Evolutionary conservation across 2,797 vertebrate species (phyloP).

Genomic region (Aulostomus chinensis): DNA sequence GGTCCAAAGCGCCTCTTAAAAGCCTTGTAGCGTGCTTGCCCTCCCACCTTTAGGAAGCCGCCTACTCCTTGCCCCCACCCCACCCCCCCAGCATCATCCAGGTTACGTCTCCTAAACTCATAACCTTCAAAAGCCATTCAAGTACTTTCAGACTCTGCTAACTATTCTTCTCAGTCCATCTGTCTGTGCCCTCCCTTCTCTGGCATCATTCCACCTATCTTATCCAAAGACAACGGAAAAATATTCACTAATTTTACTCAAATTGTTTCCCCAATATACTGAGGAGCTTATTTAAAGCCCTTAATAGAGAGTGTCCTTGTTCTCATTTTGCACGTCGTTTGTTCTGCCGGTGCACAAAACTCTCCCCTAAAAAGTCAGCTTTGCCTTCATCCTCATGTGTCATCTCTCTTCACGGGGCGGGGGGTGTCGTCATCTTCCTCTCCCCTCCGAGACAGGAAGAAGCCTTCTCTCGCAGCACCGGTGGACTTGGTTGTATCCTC

Average conservation of each 20-base stretch:
- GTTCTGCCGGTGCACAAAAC: conserved; percentile 22
- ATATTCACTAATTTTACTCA: no score
- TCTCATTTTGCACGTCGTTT: conserved; percentile 47
- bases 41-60: no score
- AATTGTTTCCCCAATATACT: no score
- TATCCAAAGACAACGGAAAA: conserved; percentile 14
- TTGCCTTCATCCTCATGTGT: conserved; percentile 29
- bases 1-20: conserved; percentile 37
- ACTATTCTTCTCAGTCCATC: conserved; percentile 28
- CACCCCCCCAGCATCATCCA: conserved; percentile 9
- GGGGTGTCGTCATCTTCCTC: conserved; percentile 14
- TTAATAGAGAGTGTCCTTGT: conserved; percentile 38
- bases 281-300: conserved; percentile 1
- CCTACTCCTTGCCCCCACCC: conserved; percentile 12
- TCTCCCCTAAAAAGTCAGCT: conserved; percentile 22
- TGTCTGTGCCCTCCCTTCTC: conserved; percentile 27
- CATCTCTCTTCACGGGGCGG: conserved; percentile 22
- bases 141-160: conserved; percentile 30
- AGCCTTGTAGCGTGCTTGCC: conserved; percentile 44
- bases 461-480: conserved; percentile 35
- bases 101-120: conserved; percentile 25
- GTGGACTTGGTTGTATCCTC: conserved; percentile 24
- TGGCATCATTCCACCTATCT: conserved; percentile 24
- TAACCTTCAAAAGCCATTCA: conserved; percentile 53
- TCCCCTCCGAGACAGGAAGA: conserved; percentile 29